These are phyloP conservation scores for Bombus difficillimus DNA, from an alignment of 1,140 invertebrate genomes.

Conservation along the genomic window DNA sequence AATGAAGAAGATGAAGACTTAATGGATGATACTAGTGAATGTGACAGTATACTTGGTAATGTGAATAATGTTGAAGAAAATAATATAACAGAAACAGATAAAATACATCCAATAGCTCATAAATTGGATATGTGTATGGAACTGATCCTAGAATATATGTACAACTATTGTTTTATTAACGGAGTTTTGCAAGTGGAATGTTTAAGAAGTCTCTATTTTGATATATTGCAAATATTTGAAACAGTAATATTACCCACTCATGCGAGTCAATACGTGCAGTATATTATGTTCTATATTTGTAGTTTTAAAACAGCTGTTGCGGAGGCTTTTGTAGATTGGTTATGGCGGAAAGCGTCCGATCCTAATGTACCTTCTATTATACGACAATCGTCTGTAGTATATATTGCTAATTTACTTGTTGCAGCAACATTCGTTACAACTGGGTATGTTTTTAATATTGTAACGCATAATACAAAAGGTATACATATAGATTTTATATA, in stretches of 20 bases:
- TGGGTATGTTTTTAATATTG: slow-evolving; percentile 82
- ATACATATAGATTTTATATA: not conserved
- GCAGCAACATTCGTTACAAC: slow-evolving; percentile 87
- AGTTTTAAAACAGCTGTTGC: slow-evolving; percentile 87
- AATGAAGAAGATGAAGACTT: slow-evolving; percentile 75
- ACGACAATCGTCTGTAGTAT: slow-evolving; percentile 88
- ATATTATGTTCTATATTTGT: slow-evolving; percentile 90
- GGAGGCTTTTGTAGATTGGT: slow-evolving; percentile 87
- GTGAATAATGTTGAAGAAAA: slow-evolving; percentile 73
- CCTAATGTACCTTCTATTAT: slow-evolving; percentile 86
- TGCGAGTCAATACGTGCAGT: slow-evolving; percentile 90
- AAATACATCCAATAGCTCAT: slow-evolving; percentile 82
- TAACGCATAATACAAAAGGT: not conserved
- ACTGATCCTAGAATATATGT: slow-evolving; percentile 85
- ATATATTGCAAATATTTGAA: slow-evolving; percentile 87
- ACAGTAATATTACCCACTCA: slow-evolving; percentile 89
- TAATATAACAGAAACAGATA: slow-evolving; percentile 62
- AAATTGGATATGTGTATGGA: slow-evolving; percentile 87
- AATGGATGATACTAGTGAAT: slow-evolving; percentile 61
- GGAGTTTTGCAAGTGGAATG: slow-evolving; percentile 77
- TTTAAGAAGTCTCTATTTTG: slow-evolving; percentile 80
- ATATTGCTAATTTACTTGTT: slow-evolving; percentile 90
- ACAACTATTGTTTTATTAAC: slow-evolving; percentile 80
- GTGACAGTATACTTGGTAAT: slow-evolving; percentile 74
- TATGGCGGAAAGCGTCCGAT: slow-evolving; percentile 90